Evolutionary conservation across 2,888 invertebrate genomes (phyloP).

Genomic region (Drosophila kanekoi): DNA sequence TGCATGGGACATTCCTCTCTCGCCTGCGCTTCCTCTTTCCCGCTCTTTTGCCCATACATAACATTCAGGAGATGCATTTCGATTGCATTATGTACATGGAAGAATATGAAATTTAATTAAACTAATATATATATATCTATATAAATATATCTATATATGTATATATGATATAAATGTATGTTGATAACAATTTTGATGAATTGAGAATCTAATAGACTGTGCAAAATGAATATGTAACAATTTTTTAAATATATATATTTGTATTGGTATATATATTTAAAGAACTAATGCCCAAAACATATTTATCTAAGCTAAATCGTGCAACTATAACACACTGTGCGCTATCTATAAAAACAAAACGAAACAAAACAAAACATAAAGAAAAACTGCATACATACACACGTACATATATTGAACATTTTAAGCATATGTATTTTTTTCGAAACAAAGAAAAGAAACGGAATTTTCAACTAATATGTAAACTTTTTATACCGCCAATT

Average conservation of each 20-base stretch:
- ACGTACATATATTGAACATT: constrained; percentile 19
- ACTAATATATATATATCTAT: constrained; percentile 36
- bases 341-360: constrained; percentile 42
- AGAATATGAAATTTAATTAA: constrained; percentile 19
- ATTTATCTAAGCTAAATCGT: constrained; percentile 56
- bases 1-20: constrained; percentile 16
- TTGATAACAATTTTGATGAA: constrained; percentile 79
- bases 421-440: constrained; percentile 45
- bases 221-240: constrained; percentile 68
- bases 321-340: constrained; percentile 51
- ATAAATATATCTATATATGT: constrained; percentile 38
- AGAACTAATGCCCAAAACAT: constrained; percentile 46
- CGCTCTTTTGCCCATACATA: constrained; percentile 11
- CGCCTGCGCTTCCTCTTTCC: not conserved
- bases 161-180: constrained; percentile 63
- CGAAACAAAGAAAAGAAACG: constrained; percentile 25
- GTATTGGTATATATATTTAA: constrained; percentile 62
- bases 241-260: constrained; percentile 62
- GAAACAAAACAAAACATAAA: not conserved
- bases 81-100: constrained; percentile 21
- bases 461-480: constrained; percentile 41
- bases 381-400: constrained; percentile 25
- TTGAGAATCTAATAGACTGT: constrained; percentile 80
- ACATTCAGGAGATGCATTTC: constrained; percentile 23
- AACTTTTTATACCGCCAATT: constrained; percentile 79